Percentiles rank a stretch among this genome's conserved stretches.
These are phyloP conservation scores for Euplagia quadripunctaria DNA, from an alignment of 2,888 invertebrate species.

Conservation along the genomic window DNA sequence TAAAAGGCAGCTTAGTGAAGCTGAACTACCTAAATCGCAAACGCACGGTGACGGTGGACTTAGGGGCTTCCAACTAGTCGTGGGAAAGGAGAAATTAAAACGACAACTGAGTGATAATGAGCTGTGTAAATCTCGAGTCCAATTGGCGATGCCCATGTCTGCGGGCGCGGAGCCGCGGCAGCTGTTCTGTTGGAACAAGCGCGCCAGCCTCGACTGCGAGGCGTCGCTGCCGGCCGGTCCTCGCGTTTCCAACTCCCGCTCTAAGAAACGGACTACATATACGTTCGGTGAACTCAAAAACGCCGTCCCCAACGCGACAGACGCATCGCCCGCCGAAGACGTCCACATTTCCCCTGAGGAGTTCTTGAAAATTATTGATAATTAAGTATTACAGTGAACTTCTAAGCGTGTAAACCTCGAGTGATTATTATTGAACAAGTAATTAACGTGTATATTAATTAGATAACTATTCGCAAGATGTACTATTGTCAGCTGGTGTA, in stretches of 20 bases:
- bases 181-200: conserved; percentile 74
- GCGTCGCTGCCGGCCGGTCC: conserved; percentile 56
- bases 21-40: conserved; percentile 63
- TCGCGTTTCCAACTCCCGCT: conserved; percentile 43
- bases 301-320: conserved; percentile 75
- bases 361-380: conserved; percentile 78
- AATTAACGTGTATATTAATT: conserved; percentile 77
- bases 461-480: conserved; percentile 66
- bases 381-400: conserved; percentile 63
- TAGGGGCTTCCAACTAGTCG: conserved; percentile 76
- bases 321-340: conserved; percentile 61
- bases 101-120: conserved; percentile 81
- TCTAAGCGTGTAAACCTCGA: conserved; percentile 45
- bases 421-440: conserved; percentile 65
- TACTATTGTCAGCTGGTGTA: conserved; percentile 77
- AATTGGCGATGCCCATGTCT: conserved; percentile 82
- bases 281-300: conserved; percentile 84
- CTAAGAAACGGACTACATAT: conserved; percentile 65
- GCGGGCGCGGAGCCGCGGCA: conserved; percentile 81
- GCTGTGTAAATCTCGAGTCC: conserved; percentile 72
- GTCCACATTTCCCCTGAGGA: conserved; percentile 75
- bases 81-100: conserved; percentile 78
- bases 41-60: conserved; percentile 55
- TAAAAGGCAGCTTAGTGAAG: conserved; percentile 75
- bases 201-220: conserved; percentile 72